Evolutionary conservation across 2,797 vertebrate species (phyloP).

Genomic region (Sylvilagus floridanus): DNA sequence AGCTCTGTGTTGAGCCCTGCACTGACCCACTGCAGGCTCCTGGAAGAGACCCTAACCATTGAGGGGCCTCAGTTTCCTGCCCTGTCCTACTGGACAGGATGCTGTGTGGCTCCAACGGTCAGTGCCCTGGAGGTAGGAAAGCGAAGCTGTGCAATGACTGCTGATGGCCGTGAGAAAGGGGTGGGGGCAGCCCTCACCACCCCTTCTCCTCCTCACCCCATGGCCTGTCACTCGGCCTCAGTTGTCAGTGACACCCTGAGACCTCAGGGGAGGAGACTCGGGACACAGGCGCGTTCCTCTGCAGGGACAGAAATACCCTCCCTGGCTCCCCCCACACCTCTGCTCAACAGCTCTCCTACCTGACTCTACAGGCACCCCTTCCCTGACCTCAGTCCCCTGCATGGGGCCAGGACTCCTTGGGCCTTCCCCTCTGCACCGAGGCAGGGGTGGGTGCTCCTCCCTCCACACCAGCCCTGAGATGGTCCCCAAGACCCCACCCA

Average conservation of each 20-base stretch:
- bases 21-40: background rate
- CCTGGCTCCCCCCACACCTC: accelerated
- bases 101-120: background rate
- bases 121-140: background rate
- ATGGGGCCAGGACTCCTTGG: background rate
- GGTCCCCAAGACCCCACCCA: background rate
- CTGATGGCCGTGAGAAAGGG: background rate
- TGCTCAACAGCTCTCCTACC: background rate
- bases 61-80: background rate
- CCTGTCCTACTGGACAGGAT: background rate
- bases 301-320: background rate
- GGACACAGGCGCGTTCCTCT: background rate
- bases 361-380: background rate
- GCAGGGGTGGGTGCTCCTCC: constrained; percentile 12
- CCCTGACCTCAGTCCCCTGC: background rate
- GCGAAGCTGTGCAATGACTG: background rate
- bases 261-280: background rate
- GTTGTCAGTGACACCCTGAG: background rate
- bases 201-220: background rate
- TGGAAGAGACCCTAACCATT: background rate
- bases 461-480: background rate
- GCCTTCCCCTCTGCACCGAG: background rate
- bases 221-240: background rate
- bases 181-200: background rate
- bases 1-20: background rate